Evolutionary conservation across 2,888 invertebrate species (phyloP).

Genomic region (Tridacna crocea): DNA sequence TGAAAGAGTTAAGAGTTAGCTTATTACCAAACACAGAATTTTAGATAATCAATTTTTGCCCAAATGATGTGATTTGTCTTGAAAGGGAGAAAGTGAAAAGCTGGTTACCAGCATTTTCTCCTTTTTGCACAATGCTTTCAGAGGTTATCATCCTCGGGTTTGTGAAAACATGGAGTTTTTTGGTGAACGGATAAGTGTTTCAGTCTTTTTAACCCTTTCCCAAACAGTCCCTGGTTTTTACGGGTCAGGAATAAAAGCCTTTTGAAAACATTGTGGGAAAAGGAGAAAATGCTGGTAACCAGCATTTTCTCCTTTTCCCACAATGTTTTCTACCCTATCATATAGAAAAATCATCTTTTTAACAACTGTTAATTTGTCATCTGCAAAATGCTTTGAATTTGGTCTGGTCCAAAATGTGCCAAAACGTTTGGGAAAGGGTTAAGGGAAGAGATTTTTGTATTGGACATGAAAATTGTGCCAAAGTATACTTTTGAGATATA

Average conservation of each 20-base stretch:
- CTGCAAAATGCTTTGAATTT: background rate
- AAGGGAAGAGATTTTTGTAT: background rate
- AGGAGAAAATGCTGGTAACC: background rate
- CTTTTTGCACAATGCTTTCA: no score
- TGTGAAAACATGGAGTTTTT: no score
- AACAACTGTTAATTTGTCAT: background rate
- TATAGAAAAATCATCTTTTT: no score
- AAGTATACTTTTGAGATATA: background rate
- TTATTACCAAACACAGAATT: no score
- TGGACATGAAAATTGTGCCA: background rate
- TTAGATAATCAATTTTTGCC: no score
- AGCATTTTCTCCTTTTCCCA: constrained; percentile 8
- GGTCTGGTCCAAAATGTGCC: background rate
- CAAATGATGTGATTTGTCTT: no score
- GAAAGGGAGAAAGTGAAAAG: no score
- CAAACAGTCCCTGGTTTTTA: background rate
- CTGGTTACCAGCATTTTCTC: no score
- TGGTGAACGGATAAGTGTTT: no score
- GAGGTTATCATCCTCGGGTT: no score
- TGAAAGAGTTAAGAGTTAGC: no score
- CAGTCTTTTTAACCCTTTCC: background rate
- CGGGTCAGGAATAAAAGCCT: background rate
- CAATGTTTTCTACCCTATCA: constrained; percentile 1
- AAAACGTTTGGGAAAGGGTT: background rate
- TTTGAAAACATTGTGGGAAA: background rate